These are phyloP conservation scores for Gymnopithys bicolor DNA, from an alignment of 2,797 vertebrate genomes.

Conservation along the genomic window DNA sequence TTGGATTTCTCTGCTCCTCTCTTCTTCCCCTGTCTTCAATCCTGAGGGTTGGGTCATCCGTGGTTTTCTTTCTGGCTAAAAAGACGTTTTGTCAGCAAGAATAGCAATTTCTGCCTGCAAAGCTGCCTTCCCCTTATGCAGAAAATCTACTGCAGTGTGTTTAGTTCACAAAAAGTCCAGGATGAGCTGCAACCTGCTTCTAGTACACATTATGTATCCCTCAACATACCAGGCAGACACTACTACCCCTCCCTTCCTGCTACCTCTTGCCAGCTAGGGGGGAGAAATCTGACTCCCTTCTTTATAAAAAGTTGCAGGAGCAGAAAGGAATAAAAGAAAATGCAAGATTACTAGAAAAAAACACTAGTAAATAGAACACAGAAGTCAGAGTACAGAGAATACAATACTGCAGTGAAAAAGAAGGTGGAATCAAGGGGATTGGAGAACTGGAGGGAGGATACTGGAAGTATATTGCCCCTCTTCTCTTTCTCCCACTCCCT, in stretches of 20 bases:
- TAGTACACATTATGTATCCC: not conserved
- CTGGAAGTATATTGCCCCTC: not conserved
- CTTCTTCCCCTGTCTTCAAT: not conserved
- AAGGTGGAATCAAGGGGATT: not conserved
- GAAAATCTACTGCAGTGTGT: not conserved
- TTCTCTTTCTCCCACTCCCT: not conserved
- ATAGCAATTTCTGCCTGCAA: not conserved
- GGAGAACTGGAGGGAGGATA: not conserved
- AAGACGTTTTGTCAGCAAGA: slow-evolving; percentile 18
- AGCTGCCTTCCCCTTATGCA: not conserved
- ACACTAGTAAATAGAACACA: not conserved
- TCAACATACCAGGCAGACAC: not conserved
- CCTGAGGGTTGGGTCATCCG: not conserved
- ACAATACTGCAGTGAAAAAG: not conserved
- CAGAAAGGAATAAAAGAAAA: not conserved
- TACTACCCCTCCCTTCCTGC: not conserved
- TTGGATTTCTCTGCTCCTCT: not conserved
- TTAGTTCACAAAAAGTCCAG: not conserved
- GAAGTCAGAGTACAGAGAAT: not conserved
- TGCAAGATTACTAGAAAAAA: not conserved
- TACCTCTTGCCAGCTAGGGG: not conserved
- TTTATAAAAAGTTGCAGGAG: not conserved
- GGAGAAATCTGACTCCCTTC: not conserved
- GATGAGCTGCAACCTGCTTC: not conserved
- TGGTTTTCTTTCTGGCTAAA: not conserved